Base-by-base conservation (phyloP, 2,113 vertebrate species). In the Xerus inauris region DNA sequence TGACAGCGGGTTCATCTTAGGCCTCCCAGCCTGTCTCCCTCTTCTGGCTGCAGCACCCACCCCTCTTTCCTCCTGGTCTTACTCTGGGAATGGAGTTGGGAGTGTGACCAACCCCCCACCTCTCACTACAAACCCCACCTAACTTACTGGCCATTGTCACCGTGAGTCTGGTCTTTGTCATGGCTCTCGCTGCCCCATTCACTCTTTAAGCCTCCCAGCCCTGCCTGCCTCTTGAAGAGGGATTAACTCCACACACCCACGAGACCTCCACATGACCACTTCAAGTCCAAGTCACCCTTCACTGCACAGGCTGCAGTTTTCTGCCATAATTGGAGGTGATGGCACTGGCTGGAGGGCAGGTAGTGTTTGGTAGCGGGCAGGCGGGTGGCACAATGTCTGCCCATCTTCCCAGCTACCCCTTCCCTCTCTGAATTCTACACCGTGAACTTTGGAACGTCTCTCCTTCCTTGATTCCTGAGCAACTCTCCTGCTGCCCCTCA, bases 91-190 rank as follows among this genome's bases (percentile, higher is more conserved):
- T 9, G 30, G 85, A 38, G 59, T 0, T 62, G 40, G 17, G 80
- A 57, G 7, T 47, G 32, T 6, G 0, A 22, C 22, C 7, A 5
- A 45, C n/a, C 57, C 45, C n/a, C 79, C 8, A 8, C 72, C 77
- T 45, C 91, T 94, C 54, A 54, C 84, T 77, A 62, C 26, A 72
- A 71, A 64, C 24, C 64, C 83, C 0, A 0, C 64, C 82, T 76
- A 54, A 91, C 65, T 93, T 94, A 87, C 93, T 85, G 93, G 80
- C 71, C 81, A 65, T 49, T 87, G 94, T 95, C 89, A 95, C 79
- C 2, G 0, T 76, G 42, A 94, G 90, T 83, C 85, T 73, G 93
- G 85, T 86, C 59, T 38, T 91, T 65, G 65, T 77, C 64, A 5
- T 86, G 94, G 79, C 82, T 82, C 65, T 24, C 35, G 59, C 73